Percentiles rank a stretch among this genome's conserved stretches.
Conservation (phyloP, 2,113 vertebrate species). For the Catagonus wagneri region DNA sequence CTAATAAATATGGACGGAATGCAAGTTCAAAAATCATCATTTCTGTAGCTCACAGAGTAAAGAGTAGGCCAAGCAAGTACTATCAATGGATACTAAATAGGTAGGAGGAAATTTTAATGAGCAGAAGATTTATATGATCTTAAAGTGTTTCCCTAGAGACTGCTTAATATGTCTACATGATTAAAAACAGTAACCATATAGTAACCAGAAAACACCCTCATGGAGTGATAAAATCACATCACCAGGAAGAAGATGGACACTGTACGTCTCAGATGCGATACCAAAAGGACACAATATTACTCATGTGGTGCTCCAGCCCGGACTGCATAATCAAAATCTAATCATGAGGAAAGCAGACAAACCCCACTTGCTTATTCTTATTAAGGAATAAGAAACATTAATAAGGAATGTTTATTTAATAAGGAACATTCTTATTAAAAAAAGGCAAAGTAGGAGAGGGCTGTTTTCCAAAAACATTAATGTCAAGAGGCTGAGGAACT, state of each 20-base stretch:
- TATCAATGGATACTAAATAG: not conserved
- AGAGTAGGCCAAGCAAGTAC: not conserved
- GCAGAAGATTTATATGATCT: not conserved
- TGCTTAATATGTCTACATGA: not conserved
- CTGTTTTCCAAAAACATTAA: not conserved
- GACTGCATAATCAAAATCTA: not conserved
- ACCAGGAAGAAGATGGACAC: not conserved
- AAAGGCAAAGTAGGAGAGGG: not conserved
- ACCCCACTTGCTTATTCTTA: too few relatives aligned
- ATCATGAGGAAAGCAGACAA: not conserved
- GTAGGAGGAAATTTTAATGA: not conserved
- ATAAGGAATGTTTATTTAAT: too few relatives aligned
- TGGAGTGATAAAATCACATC: not conserved
- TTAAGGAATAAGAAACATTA: too few relatives aligned
- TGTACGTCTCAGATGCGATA: not conserved
- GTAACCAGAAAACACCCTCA: not conserved
- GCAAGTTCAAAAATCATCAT: not conserved
- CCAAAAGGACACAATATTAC: not conserved
- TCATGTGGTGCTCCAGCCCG: not conserved
- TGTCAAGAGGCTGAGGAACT: not conserved
- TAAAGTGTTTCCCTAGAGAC: not conserved
- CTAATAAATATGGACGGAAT: not conserved
- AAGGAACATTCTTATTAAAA: not conserved
- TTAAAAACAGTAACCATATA: not conserved
- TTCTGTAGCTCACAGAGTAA: slow-evolving; percentile 18